Base-by-base conservation (phyloP, 2,113 vertebrate species). In the Tursiops truncatus region DNA sequence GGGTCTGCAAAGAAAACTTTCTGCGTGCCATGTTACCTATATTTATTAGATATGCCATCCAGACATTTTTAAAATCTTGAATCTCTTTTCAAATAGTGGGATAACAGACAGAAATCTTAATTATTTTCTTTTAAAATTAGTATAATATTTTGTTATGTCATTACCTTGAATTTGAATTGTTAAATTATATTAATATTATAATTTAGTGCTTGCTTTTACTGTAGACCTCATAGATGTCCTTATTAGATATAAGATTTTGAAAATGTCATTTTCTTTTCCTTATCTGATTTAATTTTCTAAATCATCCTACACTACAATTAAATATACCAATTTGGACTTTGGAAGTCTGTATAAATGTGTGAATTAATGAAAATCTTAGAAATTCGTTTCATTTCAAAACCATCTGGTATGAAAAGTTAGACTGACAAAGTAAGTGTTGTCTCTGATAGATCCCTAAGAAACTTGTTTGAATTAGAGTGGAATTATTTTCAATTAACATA, bases 351-450 rank as follows among this genome's bases (percentile, higher is more conserved):
- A 17, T 81, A 60, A 93, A 70, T 65, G 14, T 89, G 1, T 82
- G 38, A 93, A 94, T 95, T 76, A 93, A 93, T 82, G 50, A 81
- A 86, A 96, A 86, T 89, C 58, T 89, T 67, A 70, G 21, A 96
- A 79, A 21, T 91, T 62, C 25, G 8, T 11, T 85, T 95, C 9
- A 91, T 80, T 79, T 91, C 5, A 83, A 87, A 62, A 83, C n/a
- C 33, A 53, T 85, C 94, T 93, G 44, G 6, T 77, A 8, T 81
- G 20, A 88, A 97, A 77, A 89, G 17, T 26, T 56, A 20, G 13
- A 26, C 38, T 71, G 80, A 38, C 65, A 68, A 33, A 76, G 7
- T 36, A 77, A 83, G 41, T 44, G 10, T 28, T 86, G 12, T 82
- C 47, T 81, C 8, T 71, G 74, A 68, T 58, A 68, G 62, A 95